These are phyloP conservation scores for Eristalis intricaria DNA, from an alignment of 2,888 invertebrate species.

Conservation along the genomic window DNA sequence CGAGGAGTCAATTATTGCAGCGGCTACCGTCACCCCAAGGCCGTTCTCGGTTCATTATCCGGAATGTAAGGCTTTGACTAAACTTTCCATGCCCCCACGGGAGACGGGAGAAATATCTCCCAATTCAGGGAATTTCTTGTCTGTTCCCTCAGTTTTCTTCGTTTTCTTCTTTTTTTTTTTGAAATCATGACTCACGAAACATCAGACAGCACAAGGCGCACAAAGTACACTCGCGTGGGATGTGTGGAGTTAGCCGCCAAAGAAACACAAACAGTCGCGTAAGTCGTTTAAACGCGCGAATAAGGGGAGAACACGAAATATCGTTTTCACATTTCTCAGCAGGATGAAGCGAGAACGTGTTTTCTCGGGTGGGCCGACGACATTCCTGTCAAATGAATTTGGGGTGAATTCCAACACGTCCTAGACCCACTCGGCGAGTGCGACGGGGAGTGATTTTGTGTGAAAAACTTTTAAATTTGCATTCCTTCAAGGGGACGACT, in stretches of 20 bases:
- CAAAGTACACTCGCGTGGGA: slow-evolving; percentile 21
- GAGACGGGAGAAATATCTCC: not conserved
- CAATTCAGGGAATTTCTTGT: not conserved
- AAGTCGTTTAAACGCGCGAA: slow-evolving; percentile 16
- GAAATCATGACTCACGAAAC: slow-evolving; percentile 28
- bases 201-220: not conserved
- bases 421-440: not conserved
- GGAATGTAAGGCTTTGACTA: not conserved
- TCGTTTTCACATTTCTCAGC: slow-evolving; percentile 13
- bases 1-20: slow-evolving; percentile 41
- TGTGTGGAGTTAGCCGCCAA: slow-evolving; percentile 5
- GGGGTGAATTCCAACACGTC: slow-evolving; percentile 40
- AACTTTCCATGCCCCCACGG: slow-evolving; percentile 17
- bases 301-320: not conserved
- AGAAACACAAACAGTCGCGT: not conserved
- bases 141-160: not conserved
- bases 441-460: not conserved
- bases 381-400: slow-evolving; percentile 41
- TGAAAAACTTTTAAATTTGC: not conserved
- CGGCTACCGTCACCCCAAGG: not conserved
- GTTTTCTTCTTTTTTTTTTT: not conserved
- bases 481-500: not conserved
- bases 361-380: slow-evolving; percentile 29
- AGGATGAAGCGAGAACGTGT: slow-evolving; percentile 30
- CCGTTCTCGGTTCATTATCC: not conserved